Conservation (phyloP, 64 coral and sea anemone species). For the Hydrozoanthus tunicans region DNA sequence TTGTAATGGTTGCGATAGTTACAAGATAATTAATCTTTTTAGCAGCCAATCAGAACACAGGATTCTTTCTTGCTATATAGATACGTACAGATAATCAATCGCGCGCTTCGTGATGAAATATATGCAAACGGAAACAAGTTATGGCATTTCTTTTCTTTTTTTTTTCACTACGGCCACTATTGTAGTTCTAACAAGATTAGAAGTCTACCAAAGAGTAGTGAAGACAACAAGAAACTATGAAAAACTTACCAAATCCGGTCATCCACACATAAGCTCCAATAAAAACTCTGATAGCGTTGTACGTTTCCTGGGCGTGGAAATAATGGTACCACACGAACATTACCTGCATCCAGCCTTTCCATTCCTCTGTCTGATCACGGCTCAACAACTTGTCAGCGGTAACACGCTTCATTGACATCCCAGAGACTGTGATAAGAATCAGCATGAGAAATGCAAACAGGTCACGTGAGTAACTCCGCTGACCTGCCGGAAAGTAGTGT, state of each 20-base stretch:
- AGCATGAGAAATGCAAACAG: conserved; percentile 79
- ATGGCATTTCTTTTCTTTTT: no score
- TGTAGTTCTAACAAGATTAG: no score
- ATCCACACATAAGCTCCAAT: conserved; percentile 95
- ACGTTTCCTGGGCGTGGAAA: conserved; percentile 82
- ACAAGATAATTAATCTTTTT: no score
- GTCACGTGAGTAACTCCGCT: conserved; percentile 85
- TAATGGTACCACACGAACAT: conserved; percentile 97
- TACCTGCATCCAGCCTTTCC: conserved; percentile 93
- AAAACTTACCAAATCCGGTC: conserved; percentile 88
- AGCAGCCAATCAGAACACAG: no score
- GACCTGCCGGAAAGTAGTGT: conserved; percentile 76
- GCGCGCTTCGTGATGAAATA: no score
- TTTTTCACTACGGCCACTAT: no score
- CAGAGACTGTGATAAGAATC: conserved; percentile 62
- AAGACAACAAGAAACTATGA: neutral
- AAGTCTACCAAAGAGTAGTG: no score
- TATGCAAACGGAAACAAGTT: no score
- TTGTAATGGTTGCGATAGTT: no score
- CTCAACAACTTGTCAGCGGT: conserved; percentile 66
- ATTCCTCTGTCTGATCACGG: conserved; percentile 90
- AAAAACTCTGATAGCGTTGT: conserved; percentile 86
- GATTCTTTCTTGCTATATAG: no score
- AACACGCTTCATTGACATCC: conserved; percentile 52
- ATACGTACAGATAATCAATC: no score